A percentile compares a stretch with the other conserved stretches of the same genome.
These are phyloP conservation scores for Harpagoxenus sublaevis DNA, from an alignment of 2,888 invertebrate species.

Conservation along the genomic window DNA sequence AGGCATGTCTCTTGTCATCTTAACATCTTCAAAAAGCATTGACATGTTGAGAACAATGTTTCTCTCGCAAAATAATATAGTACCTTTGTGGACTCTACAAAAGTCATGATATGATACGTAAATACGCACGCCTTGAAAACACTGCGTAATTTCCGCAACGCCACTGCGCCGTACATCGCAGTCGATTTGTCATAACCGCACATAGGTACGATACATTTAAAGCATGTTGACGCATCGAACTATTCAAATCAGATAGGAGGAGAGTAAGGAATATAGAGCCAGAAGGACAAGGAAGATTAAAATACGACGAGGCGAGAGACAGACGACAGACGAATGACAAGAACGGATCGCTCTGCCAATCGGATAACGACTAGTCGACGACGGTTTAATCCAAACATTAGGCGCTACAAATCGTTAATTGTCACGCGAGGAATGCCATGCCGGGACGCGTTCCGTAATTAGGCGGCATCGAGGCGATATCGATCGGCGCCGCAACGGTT, in stretches of 20 bases:
- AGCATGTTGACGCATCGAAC: slow-evolving; percentile 78
- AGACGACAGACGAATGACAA: slow-evolving; percentile 11
- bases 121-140: neutral
- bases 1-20: neutral
- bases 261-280: slow-evolving; percentile 11
- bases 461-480: slow-evolving; percentile 74
- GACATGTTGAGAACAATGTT: neutral
- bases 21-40: neutral
- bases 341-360: slow-evolving; percentile 55
- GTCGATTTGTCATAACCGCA: slow-evolving; percentile 64
- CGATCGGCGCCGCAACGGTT: slow-evolving; percentile 72
- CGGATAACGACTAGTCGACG: slow-evolving; percentile 39
- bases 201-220: slow-evolving; percentile 72
- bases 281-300: slow-evolving; percentile 18
- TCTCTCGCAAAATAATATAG: neutral
- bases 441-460: slow-evolving; percentile 76
- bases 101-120: neutral
- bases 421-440: slow-evolving; percentile 81
- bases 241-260: slow-evolving; percentile 75
- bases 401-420: slow-evolving; percentile 83
- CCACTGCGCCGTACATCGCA: slow-evolving; percentile 60
- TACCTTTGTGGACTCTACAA: neutral
- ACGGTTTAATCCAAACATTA: slow-evolving; percentile 79
- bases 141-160: slow-evolving; percentile 64
- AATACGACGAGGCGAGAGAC: slow-evolving; percentile 1